Evolutionary conservation across 2,888 invertebrate genomes (phyloP).

Genomic region (Amaurobius ferox): DNA sequence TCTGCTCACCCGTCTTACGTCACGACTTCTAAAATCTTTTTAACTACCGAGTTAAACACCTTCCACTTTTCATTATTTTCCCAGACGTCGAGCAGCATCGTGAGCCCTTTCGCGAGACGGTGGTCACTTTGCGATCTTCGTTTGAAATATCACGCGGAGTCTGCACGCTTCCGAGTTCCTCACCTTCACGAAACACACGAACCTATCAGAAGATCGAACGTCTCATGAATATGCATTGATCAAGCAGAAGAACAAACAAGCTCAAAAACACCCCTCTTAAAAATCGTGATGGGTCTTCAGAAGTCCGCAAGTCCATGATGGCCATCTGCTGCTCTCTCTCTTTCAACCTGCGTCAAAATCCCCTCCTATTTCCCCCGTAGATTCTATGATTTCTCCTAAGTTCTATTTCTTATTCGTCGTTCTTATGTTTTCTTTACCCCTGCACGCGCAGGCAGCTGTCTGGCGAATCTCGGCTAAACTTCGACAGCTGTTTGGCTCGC

Average conservation of each 20-base stretch:
- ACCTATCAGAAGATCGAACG: neutral
- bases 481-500: neutral
- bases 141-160: neutral
- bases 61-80: too few relatives aligned
- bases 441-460: neutral
- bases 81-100: too few relatives aligned
- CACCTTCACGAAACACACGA: neutral
- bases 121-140: too few relatives aligned
- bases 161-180: neutral
- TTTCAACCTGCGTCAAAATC: too few relatives aligned
- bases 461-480: neutral
- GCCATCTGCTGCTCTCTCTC: neutral
- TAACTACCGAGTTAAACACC: too few relatives aligned
- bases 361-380: too few relatives aligned
- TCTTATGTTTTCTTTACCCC: neutral
- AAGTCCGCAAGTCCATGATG: neutral
- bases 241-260: neutral
- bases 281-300: neutral
- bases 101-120: too few relatives aligned
- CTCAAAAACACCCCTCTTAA: neutral
- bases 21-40: too few relatives aligned
- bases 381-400: too few relatives aligned
- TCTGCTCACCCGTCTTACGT: too few relatives aligned
- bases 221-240: too few relatives aligned
- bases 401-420: neutral